These are phyloP conservation scores for Drosophila longiperda DNA, from an alignment of 2,888 invertebrate species.

Conservation along the genomic window DNA sequence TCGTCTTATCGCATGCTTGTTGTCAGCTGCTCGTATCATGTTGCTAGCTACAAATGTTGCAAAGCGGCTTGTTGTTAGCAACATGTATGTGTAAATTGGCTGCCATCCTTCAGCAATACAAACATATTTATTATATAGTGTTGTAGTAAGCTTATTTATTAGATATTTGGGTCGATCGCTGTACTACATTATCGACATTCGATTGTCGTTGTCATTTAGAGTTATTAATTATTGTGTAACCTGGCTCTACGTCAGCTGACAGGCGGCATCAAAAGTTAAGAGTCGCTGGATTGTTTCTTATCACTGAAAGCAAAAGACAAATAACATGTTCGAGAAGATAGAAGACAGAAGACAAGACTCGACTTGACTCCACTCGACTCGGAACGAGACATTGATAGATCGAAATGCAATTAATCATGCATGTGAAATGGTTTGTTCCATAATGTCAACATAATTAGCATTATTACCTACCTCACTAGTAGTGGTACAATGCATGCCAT, in stretches of 20 bases:
- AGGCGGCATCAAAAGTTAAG: conserved; percentile 39
- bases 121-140: not conserved
- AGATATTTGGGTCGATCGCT: conserved; percentile 45
- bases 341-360: not conserved
- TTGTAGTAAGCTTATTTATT: not conserved
- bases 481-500: conserved; percentile 21
- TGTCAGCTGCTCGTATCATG: conserved; percentile 42
- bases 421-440: conserved; percentile 48
- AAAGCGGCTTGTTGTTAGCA: conserved; percentile 4
- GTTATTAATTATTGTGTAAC: conserved; percentile 67
- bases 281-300: conserved; percentile 36
- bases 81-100: conserved; percentile 2
- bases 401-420: conserved; percentile 71
- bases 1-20: conserved; percentile 36
- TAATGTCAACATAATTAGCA: conserved; percentile 72
- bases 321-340: conserved; percentile 13
- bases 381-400: conserved; percentile 61
- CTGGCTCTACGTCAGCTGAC: conserved; percentile 29
- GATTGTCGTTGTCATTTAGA: conserved; percentile 36
- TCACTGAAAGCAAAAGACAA: conserved; percentile 24
- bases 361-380: not conserved
- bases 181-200: conserved; percentile 35
- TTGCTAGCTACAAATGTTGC: conserved; percentile 37
- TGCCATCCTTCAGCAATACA: conserved; percentile 19
- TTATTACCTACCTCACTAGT: conserved; percentile 42